Base-by-base conservation (phyloP, 2,888 invertebrate species). In the Meandrusa payeni region DNA sequence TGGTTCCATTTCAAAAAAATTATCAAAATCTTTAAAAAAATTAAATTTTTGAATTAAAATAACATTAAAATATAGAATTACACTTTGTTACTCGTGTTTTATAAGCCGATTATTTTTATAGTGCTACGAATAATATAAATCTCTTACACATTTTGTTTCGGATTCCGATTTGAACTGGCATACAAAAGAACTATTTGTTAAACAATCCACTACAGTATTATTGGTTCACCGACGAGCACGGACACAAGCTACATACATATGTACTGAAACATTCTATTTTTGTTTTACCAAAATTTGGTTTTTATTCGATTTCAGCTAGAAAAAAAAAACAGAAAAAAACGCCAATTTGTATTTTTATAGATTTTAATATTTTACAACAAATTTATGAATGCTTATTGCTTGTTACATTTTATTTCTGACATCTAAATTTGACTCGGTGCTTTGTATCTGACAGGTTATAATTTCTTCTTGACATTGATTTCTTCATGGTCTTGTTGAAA, bases 331-430 rank as follows among this genome's bases (percentile, higher is more conserved):
- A 4, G 10, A 24, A 22, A 29, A 1, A 40, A 40, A 34, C 12
- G 11, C 12, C 22, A 22, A n/a, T 38, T 15, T 27, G 32, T 32
- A 22, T 45, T 34, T 44, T 40, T 40, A 36, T 28, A 19, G 7
- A 34, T 33, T 40, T 45, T 29, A 36, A 34, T 36, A 28, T 45
- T 40, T 40, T 40, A 40, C 45, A 40, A 19, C 2, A 5, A 45
- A 40, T 45, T 40, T 40, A 31, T 38, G 5, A 38, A 31, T 11
- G 17, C n/a, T 12, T 7, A 9, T 17, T 34, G 17, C 13, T 17
- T 34, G 17, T 19, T 31, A 40, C 40, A 40, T 45, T 40, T 40
- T 40, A 40, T 36, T 24, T 40, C n/a, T 36, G 40, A 45, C 34
- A 31, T 9, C 9, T 23, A 26, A 42, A 31, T 31, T 42, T 40